phyloP scores from a whole-genome alignment of 1,140 invertebrate genomes.

The Phenacoccus solenopsis region DNA sequence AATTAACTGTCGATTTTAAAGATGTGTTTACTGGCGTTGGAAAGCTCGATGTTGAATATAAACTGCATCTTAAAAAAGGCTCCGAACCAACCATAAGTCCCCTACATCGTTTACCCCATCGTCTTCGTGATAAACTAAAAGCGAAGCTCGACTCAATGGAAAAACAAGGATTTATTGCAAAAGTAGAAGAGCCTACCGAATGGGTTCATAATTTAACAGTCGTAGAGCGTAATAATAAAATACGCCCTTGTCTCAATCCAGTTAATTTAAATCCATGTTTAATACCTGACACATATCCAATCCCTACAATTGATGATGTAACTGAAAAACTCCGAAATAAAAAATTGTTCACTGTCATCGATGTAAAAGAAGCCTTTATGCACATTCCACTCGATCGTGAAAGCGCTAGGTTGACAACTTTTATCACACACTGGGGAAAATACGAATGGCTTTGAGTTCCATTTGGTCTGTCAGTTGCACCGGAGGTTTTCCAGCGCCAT shows the following conservation, averaged over 20 bases:
- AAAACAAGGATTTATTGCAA: constrained; percentile 28
- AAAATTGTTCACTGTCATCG: constrained; percentile 35
- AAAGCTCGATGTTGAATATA: too few species aligned
- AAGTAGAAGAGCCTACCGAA: constrained; percentile 32
- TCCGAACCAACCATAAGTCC: constrained; percentile 28
- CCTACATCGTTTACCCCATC: constrained; percentile 31
- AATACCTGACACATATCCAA: constrained; percentile 32
- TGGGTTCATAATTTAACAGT: constrained; percentile 37
- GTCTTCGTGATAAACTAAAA: constrained; percentile 27
- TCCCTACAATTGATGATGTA: constrained; percentile 36
- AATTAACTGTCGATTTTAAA: too few species aligned
- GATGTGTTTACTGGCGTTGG: too few species aligned
- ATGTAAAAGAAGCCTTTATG: constrained; percentile 36
- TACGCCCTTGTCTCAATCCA: constrained; percentile 40
- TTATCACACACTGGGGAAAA: constrained; percentile 34
- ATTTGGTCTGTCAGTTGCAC: constrained; percentile 33
- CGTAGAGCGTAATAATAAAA: constrained; percentile 34
- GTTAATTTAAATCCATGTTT: constrained; percentile 37
- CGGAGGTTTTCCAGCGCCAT: constrained; percentile 34
- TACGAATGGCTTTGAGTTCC: constrained; percentile 27
- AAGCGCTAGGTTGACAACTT: constrained; percentile 31
- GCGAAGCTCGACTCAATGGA: neutral
- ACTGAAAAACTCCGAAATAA: constrained; percentile 31
- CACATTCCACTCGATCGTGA: constrained; percentile 33
- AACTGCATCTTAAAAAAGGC: constrained; percentile 24